Evolutionary conservation across 2,797 vertebrate genomes (phyloP), one percentile per base, ranked within the genome.

Genomic region (Clarias pachynema): DNA sequence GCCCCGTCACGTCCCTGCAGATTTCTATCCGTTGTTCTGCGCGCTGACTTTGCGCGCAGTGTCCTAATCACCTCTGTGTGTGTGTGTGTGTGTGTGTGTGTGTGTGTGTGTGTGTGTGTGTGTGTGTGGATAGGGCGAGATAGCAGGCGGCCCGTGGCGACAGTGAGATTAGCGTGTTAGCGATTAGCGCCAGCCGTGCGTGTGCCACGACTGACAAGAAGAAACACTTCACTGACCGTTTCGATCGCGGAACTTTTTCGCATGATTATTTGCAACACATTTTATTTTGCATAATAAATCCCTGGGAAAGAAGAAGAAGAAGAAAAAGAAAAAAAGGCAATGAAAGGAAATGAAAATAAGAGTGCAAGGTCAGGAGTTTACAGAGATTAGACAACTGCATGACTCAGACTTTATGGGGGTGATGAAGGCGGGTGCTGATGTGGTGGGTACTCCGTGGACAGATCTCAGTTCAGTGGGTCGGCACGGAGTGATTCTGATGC

Each of bases 1-100:
- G 49, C 16, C 7, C n/a, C 0, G 74, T 68, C 60, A 57, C 62
- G 16, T 73, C 16, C 59, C 37, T 53, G 40, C 57, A 83, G 69
- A 83, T 80, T 74, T 63, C 29, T 78, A 84, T 74, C 56, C 70
- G 74, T 79, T 60, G 73, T 79, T 68, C 74, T 68, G 63, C 74
- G 69, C 34, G 8, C 75, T 65, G 72, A 83, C 72, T 70, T 59
- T 60, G 82, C 29, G 22, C 75, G n/a, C 26, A 49, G 34, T 59
- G 83, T 78, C 74, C 53, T 84, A 84, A 79, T 84, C 63, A 79
- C 62, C 60, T 77, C 0, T 75, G 29, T 81, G 78, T 53, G 44
- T 70, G 49, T 75, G n/a, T 40, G 37, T 40, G 5, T 8, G 40
- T 40, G 40, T 9, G 40, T 66, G 44, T 81, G 78, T 53, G 49